Evolutionary conservation across 2,113 vertebrate species (phyloP).

Genomic region (Triplophysa siluroides): DNA sequence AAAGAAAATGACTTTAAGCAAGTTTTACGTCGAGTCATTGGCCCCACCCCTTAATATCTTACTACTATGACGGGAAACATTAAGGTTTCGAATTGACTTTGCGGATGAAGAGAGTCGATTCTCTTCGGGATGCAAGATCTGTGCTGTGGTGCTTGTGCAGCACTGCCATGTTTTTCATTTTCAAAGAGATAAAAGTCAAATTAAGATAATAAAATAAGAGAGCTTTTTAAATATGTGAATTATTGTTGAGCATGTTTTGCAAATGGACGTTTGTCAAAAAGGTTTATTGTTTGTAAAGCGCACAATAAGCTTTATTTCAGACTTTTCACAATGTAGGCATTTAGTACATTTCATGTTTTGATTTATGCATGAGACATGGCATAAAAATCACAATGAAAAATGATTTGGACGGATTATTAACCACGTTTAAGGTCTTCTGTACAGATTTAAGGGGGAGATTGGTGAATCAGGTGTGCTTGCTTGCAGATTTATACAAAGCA

Average conservation of each 20-base stretch:
- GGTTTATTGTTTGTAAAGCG: too few species aligned
- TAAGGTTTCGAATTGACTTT: conserved; percentile 43
- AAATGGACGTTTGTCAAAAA: too few species aligned
- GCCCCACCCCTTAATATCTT: conserved; percentile 70
- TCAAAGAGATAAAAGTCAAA: background rate
- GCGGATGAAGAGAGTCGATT: background rate
- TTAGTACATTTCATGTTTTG: too few species aligned
- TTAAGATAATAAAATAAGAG: background rate
- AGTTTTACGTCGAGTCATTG: conserved; percentile 67
- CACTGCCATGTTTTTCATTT: background rate
- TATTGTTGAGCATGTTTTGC: too few species aligned
- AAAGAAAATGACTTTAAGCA: conserved; percentile 57
- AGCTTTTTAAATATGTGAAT: background rate
- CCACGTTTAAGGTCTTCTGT: background rate
- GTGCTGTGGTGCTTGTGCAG: background rate
- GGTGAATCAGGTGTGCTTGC: background rate
- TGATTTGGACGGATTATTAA: background rate
- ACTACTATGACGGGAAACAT: conserved; percentile 60
- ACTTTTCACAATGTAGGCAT: too few species aligned
- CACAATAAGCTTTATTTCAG: too few species aligned
- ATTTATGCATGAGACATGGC: too few species aligned
- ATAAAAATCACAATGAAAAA: background rate
- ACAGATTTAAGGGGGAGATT: background rate
- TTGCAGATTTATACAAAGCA: conserved; percentile 14
- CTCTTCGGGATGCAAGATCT: background rate